phyloP scores from a whole-genome alignment of 1,140 invertebrate species.

The Pinna nobilis region DNA sequence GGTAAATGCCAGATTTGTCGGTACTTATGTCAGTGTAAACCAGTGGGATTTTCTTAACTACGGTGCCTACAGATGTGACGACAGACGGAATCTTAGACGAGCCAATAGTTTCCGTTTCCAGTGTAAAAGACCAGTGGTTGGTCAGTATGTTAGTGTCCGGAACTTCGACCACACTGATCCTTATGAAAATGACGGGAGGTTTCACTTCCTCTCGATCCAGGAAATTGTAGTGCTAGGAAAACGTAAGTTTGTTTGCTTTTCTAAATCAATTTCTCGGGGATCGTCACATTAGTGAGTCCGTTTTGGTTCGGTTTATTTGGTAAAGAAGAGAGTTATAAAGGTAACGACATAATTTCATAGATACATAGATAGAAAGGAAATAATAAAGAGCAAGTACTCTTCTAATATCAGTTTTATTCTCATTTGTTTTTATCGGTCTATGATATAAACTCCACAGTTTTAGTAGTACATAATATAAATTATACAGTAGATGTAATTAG shows the following conservation, averaged over 20 bases:
- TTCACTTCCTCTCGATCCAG: neutral
- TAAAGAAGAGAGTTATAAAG: neutral
- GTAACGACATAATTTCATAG: neutral
- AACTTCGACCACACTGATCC: slow-evolving; percentile 38
- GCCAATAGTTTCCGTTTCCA: slow-evolving; percentile 18
- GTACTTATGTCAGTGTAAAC: slow-evolving; percentile 35
- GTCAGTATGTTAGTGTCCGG: slow-evolving; percentile 25
- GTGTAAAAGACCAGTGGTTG: slow-evolving; percentile 27
- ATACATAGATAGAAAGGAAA: too few species aligned
- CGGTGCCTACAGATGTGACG: slow-evolving; percentile 32
- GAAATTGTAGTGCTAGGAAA: slow-evolving; percentile 11
- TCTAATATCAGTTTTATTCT: too few species aligned
- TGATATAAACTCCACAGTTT: too few species aligned
- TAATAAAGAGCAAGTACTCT: too few species aligned
- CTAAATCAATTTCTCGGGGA: neutral
- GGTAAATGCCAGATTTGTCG: slow-evolving; percentile 20
- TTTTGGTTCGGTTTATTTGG: neutral
- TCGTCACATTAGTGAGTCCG: neutral
- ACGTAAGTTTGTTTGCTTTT: neutral
- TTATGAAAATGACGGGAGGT: neutral
- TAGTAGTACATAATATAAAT: too few species aligned
- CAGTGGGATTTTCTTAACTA: slow-evolving; percentile 38
- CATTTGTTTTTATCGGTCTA: too few species aligned
- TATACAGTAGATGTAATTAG: too few species aligned
- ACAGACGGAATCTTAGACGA: slow-evolving; percentile 12